Evolutionary conservation across 64 coral and sea anemone genomes (phyloP).

Genomic region (Stylophora pistillata): DNA sequence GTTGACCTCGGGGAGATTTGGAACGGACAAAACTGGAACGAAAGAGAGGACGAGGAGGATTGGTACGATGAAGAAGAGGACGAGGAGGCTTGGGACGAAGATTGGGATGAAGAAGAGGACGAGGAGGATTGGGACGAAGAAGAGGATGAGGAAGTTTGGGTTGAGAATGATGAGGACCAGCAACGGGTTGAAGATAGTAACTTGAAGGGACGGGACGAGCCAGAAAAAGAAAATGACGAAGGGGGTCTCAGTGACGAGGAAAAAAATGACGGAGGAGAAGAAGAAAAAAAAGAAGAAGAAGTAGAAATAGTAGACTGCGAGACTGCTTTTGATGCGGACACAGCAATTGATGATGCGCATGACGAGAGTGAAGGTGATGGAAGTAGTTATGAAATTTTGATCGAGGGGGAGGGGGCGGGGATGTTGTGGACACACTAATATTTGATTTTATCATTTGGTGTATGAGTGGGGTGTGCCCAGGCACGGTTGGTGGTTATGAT

Average conservation of each 20-base stretch:
- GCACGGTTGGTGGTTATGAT: too few relatives aligned
- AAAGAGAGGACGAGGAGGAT: neutral
- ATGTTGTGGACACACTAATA: too few relatives aligned
- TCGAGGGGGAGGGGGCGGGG: too few relatives aligned
- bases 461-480: too few relatives aligned
- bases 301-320: neutral
- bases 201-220: too few relatives aligned
- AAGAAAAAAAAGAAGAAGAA: neutral
- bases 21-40: neutral
- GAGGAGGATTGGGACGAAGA: neutral
- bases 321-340: neutral
- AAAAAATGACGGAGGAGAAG: neutral
- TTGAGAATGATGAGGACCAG: too few relatives aligned
- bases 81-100: neutral
- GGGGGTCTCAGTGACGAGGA: neutral
- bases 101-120: neutral
- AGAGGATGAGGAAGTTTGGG: neutral
- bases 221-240: neutral
- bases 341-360: too few relatives aligned
- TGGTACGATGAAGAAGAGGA: neutral
- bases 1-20: neutral
- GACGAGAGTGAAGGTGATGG: too few relatives aligned
- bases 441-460: too few relatives aligned
- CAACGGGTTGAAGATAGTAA: too few relatives aligned
- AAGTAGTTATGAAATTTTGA: too few relatives aligned